A percentile compares a stretch with the other conserved stretches of the same genome.
These are phyloP conservation scores for Polietes domitor DNA, from an alignment of 2,888 invertebrate species.

Conservation along the genomic window DNA sequence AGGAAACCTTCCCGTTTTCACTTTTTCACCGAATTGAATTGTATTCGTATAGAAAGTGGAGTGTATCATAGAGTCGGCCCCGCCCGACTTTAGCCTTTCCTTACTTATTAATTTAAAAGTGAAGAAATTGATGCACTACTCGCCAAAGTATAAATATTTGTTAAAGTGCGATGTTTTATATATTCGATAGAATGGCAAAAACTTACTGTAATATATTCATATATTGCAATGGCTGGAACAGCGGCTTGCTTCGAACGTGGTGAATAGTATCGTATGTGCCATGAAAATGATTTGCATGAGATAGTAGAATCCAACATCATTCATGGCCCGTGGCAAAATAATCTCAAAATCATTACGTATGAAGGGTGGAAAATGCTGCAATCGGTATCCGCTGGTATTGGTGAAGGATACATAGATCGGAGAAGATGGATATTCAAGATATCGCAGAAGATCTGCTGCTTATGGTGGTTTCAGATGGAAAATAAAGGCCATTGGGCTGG, in stretches of 20 bases:
- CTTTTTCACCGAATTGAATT: no score
- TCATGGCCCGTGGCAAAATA: constrained; percentile 16
- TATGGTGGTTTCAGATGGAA: constrained; percentile 54
- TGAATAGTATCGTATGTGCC: background rate
- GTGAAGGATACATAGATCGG: constrained; percentile 51
- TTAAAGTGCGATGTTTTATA: background rate
- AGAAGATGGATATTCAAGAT: constrained; percentile 73
- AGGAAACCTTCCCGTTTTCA: no score
- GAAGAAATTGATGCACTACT: constrained; percentile 53
- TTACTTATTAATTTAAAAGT: no score
- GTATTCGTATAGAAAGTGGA: no score
- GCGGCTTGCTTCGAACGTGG: background rate
- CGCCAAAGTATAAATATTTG: constrained; percentile 19
- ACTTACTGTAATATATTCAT: background rate
- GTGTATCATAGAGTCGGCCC: no score
- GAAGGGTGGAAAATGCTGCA: constrained; percentile 12
- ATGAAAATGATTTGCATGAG: constrained; percentile 2
- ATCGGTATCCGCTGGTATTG: constrained; percentile 28
- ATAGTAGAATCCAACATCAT: constrained; percentile 10
- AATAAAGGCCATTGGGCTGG: constrained; percentile 62
- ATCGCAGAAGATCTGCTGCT: constrained; percentile 67
- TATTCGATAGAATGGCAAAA: constrained; percentile 8
- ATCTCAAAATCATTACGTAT: constrained; percentile 31
- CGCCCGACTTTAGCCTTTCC: no score
- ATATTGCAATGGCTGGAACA: background rate